phyloP scores from a whole-genome alignment of 2,888 invertebrate genomes.

The Leptarthrus brevirostris region DNA sequence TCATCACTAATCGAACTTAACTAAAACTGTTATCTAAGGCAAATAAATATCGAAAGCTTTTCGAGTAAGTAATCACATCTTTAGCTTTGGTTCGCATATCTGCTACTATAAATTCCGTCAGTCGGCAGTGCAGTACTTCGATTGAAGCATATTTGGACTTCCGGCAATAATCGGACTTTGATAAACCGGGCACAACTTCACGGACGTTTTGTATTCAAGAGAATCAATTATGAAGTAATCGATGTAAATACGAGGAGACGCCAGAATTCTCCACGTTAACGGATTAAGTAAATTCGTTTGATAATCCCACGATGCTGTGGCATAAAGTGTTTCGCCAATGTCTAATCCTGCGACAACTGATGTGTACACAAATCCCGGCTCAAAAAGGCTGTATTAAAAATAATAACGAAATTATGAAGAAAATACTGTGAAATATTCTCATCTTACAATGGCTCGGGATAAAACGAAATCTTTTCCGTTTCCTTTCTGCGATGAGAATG shows the following conservation, averaged over 20 bases:
- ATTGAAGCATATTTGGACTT: constrained; percentile 62
- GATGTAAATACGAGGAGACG: constrained; percentile 79
- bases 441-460: constrained; percentile 68
- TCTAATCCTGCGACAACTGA: constrained; percentile 76
- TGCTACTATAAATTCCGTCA: not conserved
- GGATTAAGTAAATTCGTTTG: constrained; percentile 83
- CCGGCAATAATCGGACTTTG: constrained; percentile 76
- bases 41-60: constrained; percentile 15
- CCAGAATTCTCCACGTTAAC: constrained; percentile 83
- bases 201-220: constrained; percentile 71
- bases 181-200: constrained; percentile 76
- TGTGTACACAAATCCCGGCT: constrained; percentile 78
- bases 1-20: not conserved
- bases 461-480: constrained; percentile 72
- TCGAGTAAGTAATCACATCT: constrained; percentile 11
- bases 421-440: not conserved
- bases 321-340: constrained; percentile 73
- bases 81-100: too few relatives aligned
- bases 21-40: not conserved
- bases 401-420: constrained; percentile 2
- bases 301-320: constrained; percentile 82
- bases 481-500: constrained; percentile 73
- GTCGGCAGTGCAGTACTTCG: constrained; percentile 58
- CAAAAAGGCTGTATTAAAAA: constrained; percentile 58
- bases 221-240: constrained; percentile 78